These are phyloP conservation scores for Drosophila kepulauana DNA, from an alignment of 1,140 invertebrate genomes.

Conservation along the genomic window DNA sequence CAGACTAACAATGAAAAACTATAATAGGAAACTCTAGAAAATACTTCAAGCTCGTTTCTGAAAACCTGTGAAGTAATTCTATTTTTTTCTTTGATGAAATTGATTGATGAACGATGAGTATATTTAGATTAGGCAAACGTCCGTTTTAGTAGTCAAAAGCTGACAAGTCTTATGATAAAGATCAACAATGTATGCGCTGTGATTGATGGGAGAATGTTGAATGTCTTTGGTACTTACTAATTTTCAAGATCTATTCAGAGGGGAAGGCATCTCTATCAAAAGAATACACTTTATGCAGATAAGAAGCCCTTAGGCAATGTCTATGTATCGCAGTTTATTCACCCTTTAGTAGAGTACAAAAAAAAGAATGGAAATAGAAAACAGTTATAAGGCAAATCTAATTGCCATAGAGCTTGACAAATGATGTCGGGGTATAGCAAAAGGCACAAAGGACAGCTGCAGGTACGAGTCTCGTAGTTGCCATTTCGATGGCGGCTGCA, in stretches of 20 bases:
- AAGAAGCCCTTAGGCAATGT: not conserved
- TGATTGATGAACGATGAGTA: conserved; percentile 31
- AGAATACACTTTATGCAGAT: not conserved
- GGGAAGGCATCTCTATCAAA: too few species aligned
- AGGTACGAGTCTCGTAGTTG: not conserved
- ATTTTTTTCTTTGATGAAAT: not conserved
- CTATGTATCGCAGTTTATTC: conserved; percentile 5
- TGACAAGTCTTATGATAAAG: not conserved
- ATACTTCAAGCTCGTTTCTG: not conserved
- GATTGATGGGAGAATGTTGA: conserved; percentile 26
- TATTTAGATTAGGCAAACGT: not conserved
- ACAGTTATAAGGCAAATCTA: conserved; percentile 70
- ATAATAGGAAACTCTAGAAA: not conserved
- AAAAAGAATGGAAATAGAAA: conserved; percentile 48
- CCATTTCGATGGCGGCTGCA: conserved; percentile 35
- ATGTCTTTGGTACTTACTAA: not conserved
- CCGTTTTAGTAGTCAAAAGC: not conserved
- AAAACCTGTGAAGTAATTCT: not conserved
- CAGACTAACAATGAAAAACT: conserved; percentile 40
- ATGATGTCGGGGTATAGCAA: conserved; percentile 60
- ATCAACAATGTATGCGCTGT: conserved; percentile 1
- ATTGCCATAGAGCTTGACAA: conserved; percentile 81
- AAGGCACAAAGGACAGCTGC: conserved; percentile 21
- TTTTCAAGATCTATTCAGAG: not conserved
- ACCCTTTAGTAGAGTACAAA: not conserved